Evolutionary conservation across 2,113 vertebrate species (phyloP), one percentile per base, ranked within the genome.

Genomic region (Dasyornis broadbenti): DNA sequence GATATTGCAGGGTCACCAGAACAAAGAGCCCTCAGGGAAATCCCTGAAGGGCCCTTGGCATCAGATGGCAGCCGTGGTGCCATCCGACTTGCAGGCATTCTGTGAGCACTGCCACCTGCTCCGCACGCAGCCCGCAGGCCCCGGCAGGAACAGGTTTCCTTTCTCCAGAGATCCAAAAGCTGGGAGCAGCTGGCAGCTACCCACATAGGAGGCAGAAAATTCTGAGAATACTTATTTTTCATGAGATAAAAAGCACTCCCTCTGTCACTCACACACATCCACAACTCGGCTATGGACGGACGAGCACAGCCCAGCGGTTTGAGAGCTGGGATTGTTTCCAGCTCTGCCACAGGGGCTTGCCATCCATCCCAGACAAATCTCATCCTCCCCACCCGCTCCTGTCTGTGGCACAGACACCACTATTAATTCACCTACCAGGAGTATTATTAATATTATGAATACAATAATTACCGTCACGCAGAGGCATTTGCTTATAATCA

Each of bases 131-230:
- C 44, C 59, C 2, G 7, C 59, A 5, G 86, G 30, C 71, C 76
- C 78, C 59, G 2, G 70, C 78, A 85, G 65, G 49, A 82, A 64
- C 2, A 6, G 33, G 33, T 42, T 82, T 4, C 21, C 87, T 87
- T 68, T 50, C 82, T 88, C 75, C 82, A 59, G 82, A 66, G 82
- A 92, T 44, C 65, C 14, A 0, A 65, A 79, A 79, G 89, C 89
- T 79, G 87, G 84, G 89, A 95, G 91, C 89, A 95, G 93, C 93
- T 95, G 90, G 94, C 81, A 85, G 87, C 37, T 56, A 45, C 75
- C 80, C 54, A 54, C 72, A n/a, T 35, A 70, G 75, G 75, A 94
- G 75, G 64, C 54, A 83, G 64, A 79, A 84, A 95, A 77, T 71
- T 80, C 90, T 2, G 4, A 87, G 65, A 82, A 92, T 20, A 73